These are phyloP conservation scores for Sarcophaga rosellei DNA, from an alignment of 2,888 invertebrate genomes.

Conservation along the genomic window DNA sequence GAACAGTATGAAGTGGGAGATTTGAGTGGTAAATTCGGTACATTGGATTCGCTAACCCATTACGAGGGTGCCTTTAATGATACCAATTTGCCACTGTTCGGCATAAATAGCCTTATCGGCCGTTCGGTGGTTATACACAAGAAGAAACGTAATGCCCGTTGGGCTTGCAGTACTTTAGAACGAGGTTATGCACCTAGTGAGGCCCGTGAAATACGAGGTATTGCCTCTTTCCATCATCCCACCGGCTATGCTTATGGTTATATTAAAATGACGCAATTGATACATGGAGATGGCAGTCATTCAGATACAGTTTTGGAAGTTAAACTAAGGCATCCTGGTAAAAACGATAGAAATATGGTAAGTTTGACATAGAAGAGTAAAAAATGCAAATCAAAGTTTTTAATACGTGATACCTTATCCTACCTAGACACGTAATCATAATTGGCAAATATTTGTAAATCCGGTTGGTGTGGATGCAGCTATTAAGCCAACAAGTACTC, in stretches of 20 bases:
- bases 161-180: constrained; percentile 93
- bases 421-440: constrained; percentile 89
- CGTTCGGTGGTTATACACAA: constrained; percentile 93
- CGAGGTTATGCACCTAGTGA: constrained; percentile 94
- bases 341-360: constrained; percentile 90
- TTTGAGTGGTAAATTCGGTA: constrained; percentile 92
- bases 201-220: constrained; percentile 91
- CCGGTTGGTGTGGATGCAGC: constrained; percentile 95
- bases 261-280: constrained; percentile 92
- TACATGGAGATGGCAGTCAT: constrained; percentile 92
- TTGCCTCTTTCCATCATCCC: constrained; percentile 94
- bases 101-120: constrained; percentile 90
- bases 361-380: constrained; percentile 70
- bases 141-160: constrained; percentile 85
- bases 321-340: constrained; percentile 93
- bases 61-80: constrained; percentile 87
- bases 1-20: constrained; percentile 95
- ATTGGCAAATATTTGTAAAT: constrained; percentile 96
- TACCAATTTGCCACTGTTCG: constrained; percentile 90
- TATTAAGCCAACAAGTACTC: constrained; percentile 88
- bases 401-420: not conserved
- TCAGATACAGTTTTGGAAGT: constrained; percentile 96
- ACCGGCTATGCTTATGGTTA: constrained; percentile 93
- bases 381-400: not conserved
- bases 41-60: constrained; percentile 85